These are phyloP conservation scores for Myopa testacea DNA, from an alignment of 2,888 invertebrate species.

Conservation along the genomic window DNA sequence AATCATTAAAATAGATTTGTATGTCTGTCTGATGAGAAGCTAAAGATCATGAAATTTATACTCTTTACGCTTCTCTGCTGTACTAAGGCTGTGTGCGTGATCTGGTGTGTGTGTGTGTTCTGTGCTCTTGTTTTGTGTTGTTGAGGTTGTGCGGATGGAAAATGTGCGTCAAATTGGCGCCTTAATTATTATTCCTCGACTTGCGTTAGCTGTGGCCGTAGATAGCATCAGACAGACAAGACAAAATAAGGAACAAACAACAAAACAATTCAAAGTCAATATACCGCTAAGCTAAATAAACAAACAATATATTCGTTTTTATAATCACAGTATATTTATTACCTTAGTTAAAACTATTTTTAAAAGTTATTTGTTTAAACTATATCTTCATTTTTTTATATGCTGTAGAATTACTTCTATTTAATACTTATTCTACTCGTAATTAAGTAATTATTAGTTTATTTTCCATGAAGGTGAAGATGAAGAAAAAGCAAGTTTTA, in stretches of 20 bases:
- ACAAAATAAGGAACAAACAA: background rate
- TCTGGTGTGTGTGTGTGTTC: background rate
- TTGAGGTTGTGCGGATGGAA: constrained; percentile 35
- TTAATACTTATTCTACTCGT: too few relatives aligned
- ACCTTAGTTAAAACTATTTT: too few relatives aligned
- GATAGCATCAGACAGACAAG: constrained; percentile 26
- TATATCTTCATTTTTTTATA: too few relatives aligned
- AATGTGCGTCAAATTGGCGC: constrained; percentile 53
- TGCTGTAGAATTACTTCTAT: too few relatives aligned
- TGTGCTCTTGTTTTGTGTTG: constrained; percentile 23
- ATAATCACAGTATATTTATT: background rate
- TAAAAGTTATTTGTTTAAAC: too few relatives aligned
- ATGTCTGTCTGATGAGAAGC: constrained; percentile 29
- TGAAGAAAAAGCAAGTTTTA: too few relatives aligned
- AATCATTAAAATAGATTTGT: constrained; percentile 43
- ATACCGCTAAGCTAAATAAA: constrained; percentile 37
- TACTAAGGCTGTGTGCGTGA: constrained; percentile 1
- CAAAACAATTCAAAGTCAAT: constrained; percentile 23
- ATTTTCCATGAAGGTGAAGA: too few relatives aligned
- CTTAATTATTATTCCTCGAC: constrained; percentile 49
- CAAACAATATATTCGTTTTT: background rate
- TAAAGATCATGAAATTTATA: constrained; percentile 41
- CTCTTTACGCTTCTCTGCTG: background rate
- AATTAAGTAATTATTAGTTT: too few relatives aligned
- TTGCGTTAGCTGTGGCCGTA: constrained; percentile 31